Base-by-base conservation (phyloP, 2,888 invertebrate species). In the Halictus quadricinctus region DNA sequence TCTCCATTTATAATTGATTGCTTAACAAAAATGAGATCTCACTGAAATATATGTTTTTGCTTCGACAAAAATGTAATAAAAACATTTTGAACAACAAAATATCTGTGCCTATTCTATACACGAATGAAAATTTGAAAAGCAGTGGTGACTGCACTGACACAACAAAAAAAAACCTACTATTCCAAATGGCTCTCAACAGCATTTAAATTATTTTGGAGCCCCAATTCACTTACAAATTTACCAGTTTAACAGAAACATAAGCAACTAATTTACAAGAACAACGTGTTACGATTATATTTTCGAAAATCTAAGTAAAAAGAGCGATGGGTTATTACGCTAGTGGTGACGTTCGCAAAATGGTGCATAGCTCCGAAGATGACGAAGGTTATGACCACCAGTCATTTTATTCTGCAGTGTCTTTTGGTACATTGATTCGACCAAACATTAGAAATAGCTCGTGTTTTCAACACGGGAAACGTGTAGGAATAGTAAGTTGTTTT, bases 361-460 rank as follows among this genome's bases (percentile, higher is more conserved):
- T 84, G 86, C 87, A 78, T 76, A 92, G 89, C 82, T 93, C 92
- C 10, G 93, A 93, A 60, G 92, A 93, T 29, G 92, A 91, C 50
- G 90, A 92, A 87, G 92, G 91, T 91, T 92, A 92, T 88, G 88
- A 87, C 46, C 84, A 85, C 75, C 76, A 74, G 74, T 72, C 80
- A 46, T 81, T 70, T 41, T 60, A 83, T 76, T 73, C 87, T 36
- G 76, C 85, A 12, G 84, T 82, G 46, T 87, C 86, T 12, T 76
- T 76, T 78, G 82, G 78, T 43, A 77, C 80, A 78, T 87, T 88
- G 75, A 87, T 89, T 18, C 87, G 79, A 69, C 81, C 89, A 48
- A 81, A 90, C 75, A n/a, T 81, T 13, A 70, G 76, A 46, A 80
- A 91, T 76, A 90, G 88, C 80, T 86, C 83, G 76, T 72, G 79